Conservation (phyloP, 37 sponge, comb jelly and placozoan genomes). For the Spongilla lacustris region DNA sequence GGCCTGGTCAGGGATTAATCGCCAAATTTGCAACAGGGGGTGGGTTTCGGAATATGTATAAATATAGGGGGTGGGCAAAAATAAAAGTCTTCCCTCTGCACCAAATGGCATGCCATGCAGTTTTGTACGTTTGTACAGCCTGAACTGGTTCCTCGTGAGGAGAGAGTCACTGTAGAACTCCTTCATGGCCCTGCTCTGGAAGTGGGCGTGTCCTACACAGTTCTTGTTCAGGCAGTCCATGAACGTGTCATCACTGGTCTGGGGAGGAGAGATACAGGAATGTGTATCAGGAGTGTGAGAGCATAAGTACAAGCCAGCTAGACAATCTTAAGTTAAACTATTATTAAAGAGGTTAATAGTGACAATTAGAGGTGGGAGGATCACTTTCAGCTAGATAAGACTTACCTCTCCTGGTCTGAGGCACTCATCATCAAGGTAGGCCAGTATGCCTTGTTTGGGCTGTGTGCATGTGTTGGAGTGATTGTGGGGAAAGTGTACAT, state of each 20-base stretch:
- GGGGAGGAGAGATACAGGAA: not conserved
- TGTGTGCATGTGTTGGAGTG: slow-evolving; percentile 3
- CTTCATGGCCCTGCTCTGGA: slow-evolving; percentile 64
- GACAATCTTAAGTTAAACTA: too few species aligned
- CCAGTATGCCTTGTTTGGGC: slow-evolving; percentile 77
- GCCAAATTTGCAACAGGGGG: too few species aligned
- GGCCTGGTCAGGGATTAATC: slow-evolving; percentile 48
- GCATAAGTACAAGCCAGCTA: too few species aligned
- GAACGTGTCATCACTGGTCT: slow-evolving; percentile 74
- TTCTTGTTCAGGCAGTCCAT: slow-evolving; percentile 63
- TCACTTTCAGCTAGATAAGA: too few species aligned
- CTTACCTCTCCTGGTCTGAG: slow-evolving; percentile 81
- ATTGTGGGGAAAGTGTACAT: not conserved
- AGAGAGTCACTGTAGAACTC: slow-evolving; percentile 55
- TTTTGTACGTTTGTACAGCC: too few species aligned
- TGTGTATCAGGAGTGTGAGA: not conserved
- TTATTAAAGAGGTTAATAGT: too few species aligned
- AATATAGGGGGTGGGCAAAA: too few species aligned
- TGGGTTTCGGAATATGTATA: too few species aligned
- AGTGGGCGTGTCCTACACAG: slow-evolving; percentile 71
- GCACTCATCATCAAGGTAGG: slow-evolving; percentile 87
- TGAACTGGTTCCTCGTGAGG: slow-evolving; percentile 54
- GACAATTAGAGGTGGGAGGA: too few species aligned
- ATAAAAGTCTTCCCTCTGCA: too few species aligned
- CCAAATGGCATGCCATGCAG: too few species aligned